Evolutionary conservation across 2,888 invertebrate species (phyloP).

Genomic region (Sipha maydis): DNA sequence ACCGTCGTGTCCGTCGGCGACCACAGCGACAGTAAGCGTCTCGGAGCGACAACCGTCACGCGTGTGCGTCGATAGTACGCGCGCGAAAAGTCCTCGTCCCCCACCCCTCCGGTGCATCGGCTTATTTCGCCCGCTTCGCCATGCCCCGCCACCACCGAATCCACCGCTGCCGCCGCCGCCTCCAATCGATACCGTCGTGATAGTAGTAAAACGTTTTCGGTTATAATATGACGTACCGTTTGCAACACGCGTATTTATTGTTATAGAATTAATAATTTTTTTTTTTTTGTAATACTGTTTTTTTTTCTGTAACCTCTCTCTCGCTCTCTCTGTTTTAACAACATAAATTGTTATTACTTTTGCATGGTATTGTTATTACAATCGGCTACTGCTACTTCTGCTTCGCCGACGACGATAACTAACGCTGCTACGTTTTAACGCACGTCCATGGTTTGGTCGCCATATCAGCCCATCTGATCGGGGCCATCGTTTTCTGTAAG

Average conservation of each 20-base stretch:
- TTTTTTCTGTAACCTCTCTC: neutral
- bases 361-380: neutral
- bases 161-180: neutral
- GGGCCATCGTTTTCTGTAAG: slow-evolving; percentile 19
- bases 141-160: slow-evolving; percentile 15
- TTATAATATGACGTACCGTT: slow-evolving; percentile 41
- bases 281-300: neutral
- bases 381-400: neutral
- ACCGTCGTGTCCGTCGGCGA: neutral
- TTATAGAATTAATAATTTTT: neutral
- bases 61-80: slow-evolving; percentile 42
- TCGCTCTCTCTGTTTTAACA: neutral
- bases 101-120: slow-evolving; percentile 12
- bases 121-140: slow-evolving; percentile 35
- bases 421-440: neutral
- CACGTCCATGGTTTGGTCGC: slow-evolving; percentile 35
- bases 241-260: slow-evolving; percentile 3
- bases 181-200: slow-evolving; percentile 52
- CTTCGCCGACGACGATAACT: neutral
- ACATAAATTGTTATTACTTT: neutral
- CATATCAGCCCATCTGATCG: slow-evolving; percentile 29
- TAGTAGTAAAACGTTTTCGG: slow-evolving; percentile 57
- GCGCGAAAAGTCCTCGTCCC: slow-evolving; percentile 51
- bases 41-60: neutral
- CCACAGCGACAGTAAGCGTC: neutral